Percentiles rank a stretch among this genome's conserved stretches.
Evolutionary conservation across 2,113 vertebrate species (phyloP).

Genomic region (Patagioenas fasciata): DNA sequence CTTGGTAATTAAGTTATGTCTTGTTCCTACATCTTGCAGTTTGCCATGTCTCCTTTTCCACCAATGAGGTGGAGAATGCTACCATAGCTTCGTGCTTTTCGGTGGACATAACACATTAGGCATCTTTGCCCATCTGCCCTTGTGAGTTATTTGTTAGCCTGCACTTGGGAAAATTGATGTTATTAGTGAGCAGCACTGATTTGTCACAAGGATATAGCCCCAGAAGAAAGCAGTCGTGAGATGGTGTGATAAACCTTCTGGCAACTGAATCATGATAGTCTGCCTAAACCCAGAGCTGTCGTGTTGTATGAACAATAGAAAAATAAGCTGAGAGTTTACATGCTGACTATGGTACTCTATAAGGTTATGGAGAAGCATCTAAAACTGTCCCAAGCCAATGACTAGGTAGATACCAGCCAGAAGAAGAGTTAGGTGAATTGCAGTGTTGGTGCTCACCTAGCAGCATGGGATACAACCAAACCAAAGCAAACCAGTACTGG

Average conservation of each 20-base stretch:
- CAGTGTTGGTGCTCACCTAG: background rate
- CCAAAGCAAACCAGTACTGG: background rate
- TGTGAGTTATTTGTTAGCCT: background rate
- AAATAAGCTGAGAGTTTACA: background rate
- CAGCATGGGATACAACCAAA: background rate
- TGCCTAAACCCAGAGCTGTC: background rate
- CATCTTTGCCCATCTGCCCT: background rate
- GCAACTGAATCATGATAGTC: background rate
- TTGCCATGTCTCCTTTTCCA: background rate
- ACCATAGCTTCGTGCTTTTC: background rate
- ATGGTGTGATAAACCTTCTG: background rate
- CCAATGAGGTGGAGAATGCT: background rate
- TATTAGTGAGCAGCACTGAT: background rate
- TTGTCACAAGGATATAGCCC: background rate
- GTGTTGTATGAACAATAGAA: background rate
- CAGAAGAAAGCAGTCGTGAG: background rate
- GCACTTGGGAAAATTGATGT: background rate
- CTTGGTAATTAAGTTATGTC: background rate
- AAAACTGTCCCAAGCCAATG: background rate
- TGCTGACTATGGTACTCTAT: background rate
- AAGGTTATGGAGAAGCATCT: background rate
- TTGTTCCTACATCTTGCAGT: background rate
- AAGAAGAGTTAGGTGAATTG: background rate
- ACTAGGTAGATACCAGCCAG: background rate
- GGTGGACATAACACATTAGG: background rate